A percentile compares a stretch with the other conserved stretches of the same genome.
phyloP scores from a whole-genome alignment of 1,140 invertebrate genomes.

The Oryctes rhinoceros region DNA sequence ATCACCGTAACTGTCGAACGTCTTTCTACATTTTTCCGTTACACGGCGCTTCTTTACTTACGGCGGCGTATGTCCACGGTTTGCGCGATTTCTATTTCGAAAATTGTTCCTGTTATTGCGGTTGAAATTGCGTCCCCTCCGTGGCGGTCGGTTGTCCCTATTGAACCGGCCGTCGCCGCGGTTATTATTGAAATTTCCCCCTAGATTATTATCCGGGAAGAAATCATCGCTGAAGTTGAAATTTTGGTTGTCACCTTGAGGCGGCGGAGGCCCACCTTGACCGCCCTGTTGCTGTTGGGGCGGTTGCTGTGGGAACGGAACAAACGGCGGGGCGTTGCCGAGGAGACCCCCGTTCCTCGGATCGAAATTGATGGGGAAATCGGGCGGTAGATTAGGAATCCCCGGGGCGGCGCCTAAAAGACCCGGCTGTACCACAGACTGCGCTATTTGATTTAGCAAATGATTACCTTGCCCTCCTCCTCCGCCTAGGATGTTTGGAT shows the following conservation, averaged over 20 bases:
- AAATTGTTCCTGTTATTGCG: slow-evolving; percentile 49
- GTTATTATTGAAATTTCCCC: slow-evolving; percentile 36
- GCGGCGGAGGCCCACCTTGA: neutral
- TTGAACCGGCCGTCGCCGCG: neutral
- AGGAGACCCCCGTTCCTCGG: slow-evolving; percentile 55
- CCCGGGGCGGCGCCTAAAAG: slow-evolving; percentile 57
- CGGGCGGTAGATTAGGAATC: slow-evolving; percentile 51
- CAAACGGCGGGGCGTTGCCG: slow-evolving; percentile 55
- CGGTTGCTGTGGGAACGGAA: slow-evolving; percentile 25
- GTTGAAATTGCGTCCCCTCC: slow-evolving; percentile 48
- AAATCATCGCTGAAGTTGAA: slow-evolving; percentile 52
- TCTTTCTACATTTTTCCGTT: neutral
- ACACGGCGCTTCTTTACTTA: neutral
- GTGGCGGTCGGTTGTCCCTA: slow-evolving; percentile 41
- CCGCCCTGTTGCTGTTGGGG: neutral
- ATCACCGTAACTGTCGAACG: neutral
- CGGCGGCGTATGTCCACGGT: slow-evolving; percentile 40
- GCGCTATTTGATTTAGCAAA: slow-evolving; percentile 42
- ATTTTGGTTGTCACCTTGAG: slow-evolving; percentile 44
- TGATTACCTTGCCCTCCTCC: slow-evolving; percentile 14
- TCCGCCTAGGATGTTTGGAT: slow-evolving; percentile 13
- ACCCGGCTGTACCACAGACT: slow-evolving; percentile 52
- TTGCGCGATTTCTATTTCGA: slow-evolving; percentile 46
- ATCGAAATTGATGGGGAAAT: slow-evolving; percentile 58
- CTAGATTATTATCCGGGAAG: slow-evolving; percentile 48